These are phyloP conservation scores for Epistrophella euchroma DNA, from an alignment of 2,888 invertebrate genomes.

Conservation along the genomic window DNA sequence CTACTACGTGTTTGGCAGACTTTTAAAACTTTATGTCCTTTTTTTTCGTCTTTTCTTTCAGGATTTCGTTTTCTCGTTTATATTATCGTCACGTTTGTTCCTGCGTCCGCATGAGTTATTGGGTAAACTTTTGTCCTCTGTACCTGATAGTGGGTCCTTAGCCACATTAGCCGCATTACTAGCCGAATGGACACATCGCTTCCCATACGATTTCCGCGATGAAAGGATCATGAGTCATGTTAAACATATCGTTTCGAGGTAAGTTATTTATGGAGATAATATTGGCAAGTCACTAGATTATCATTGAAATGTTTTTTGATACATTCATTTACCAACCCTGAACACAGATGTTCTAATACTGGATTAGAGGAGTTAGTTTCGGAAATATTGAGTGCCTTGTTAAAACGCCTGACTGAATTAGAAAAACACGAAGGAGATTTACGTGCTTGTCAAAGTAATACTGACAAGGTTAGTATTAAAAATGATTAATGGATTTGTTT, in stretches of 20 bases:
- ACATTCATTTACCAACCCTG: not conserved
- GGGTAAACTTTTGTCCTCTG: conserved; percentile 82
- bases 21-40: conserved; percentile 31
- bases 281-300: conserved; percentile 18
- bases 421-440: conserved; percentile 83
- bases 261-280: conserved; percentile 68
- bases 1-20: conserved; percentile 36
- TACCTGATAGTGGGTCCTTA: conserved; percentile 83
- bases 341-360: conserved; percentile 83
- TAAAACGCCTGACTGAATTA: conserved; percentile 84
- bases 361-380: conserved; percentile 83
- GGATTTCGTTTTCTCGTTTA: conserved; percentile 84
- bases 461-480: conserved; percentile 80
- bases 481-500: conserved; percentile 50
- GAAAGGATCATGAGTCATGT: conserved; percentile 84
- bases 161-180: conserved; percentile 83
- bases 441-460: conserved; percentile 82
- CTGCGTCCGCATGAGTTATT: conserved; percentile 83
- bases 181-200: conserved; percentile 83
- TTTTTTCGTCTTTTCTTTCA: conserved; percentile 69
- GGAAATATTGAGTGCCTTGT: conserved; percentile 84
- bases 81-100: conserved; percentile 83
- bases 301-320: conserved; percentile 10
- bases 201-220: conserved; percentile 84
- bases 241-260: conserved; percentile 84